These are phyloP conservation scores for Xerus rutilus DNA, from an alignment of 2,797 vertebrate genomes.

Conservation along the genomic window DNA sequence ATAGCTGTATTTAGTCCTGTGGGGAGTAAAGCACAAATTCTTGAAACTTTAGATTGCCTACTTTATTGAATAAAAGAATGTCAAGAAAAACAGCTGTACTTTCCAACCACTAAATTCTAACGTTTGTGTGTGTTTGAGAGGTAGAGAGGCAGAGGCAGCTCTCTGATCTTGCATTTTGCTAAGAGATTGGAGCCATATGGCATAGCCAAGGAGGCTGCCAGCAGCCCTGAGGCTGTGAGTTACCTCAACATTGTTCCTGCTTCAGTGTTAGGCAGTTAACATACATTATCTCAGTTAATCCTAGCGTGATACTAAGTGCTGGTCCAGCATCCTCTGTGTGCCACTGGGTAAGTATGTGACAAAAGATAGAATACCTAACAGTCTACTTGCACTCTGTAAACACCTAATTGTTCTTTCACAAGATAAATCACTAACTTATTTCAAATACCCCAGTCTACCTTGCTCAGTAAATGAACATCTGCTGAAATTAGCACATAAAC, in stretches of 20 bases:
- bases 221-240: background rate
- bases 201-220: background rate
- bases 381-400: constrained; percentile 22
- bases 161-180: constrained; percentile 3
- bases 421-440: constrained; percentile 53
- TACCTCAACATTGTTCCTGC: background rate
- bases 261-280: background rate
- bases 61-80: background rate
- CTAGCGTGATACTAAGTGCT: background rate
- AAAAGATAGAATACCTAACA: constrained; percentile 26
- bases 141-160: background rate
- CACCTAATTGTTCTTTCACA: background rate
- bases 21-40: background rate
- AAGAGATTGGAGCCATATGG: background rate
- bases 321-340: background rate
- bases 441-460: constrained; percentile 15
- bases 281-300: constrained; percentile 45
- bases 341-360: constrained; percentile 39
- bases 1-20: constrained; percentile 19
- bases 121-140: background rate
- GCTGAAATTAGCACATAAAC: constrained; percentile 41
- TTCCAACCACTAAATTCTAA: constrained; percentile 16
- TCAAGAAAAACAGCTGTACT: constrained; percentile 27
- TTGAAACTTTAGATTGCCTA: constrained; percentile 39
- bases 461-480: constrained; percentile 15